phyloP scores from a whole-genome alignment of 1,140 invertebrate genomes.

The Xylocopa sonorina region DNA sequence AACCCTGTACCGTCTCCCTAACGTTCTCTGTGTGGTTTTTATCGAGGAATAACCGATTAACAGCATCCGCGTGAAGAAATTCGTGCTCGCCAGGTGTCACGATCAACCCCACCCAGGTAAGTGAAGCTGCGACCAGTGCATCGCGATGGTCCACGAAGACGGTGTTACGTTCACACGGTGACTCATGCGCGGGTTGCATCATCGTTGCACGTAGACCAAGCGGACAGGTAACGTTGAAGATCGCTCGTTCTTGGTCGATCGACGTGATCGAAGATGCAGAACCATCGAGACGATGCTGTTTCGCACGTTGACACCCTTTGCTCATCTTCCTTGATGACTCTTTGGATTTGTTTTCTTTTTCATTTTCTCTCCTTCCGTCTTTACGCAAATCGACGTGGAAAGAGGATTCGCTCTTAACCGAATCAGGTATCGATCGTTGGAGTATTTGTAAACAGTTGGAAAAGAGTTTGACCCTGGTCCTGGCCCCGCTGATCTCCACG shows the following conservation, averaged over 20 bases:
- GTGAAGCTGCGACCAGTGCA: conserved; percentile 18
- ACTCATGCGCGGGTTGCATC: conserved; percentile 23
- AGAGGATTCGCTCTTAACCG: not conserved
- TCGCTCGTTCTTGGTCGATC: not conserved
- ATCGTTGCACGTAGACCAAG: not conserved
- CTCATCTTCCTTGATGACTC: not conserved
- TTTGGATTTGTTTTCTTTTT: not conserved
- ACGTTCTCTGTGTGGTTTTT: conserved; percentile 35
- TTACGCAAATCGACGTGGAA: not conserved
- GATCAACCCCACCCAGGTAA: conserved; percentile 53
- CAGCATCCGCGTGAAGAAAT: conserved; percentile 51
- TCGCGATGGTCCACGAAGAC: not conserved
- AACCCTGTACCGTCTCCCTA: conserved; percentile 32
- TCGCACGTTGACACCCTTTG: conserved; percentile 21
- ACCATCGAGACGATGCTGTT: conserved; percentile 21
- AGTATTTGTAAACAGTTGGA: not conserved
- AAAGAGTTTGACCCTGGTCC: not conserved
- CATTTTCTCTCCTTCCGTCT: not conserved
- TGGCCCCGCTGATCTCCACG: not conserved
- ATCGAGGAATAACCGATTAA: conserved; percentile 59
- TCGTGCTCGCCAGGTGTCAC: conserved; percentile 6
- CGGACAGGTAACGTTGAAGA: conserved; percentile 21
- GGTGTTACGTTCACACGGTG: conserved; percentile 11
- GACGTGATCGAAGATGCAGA: conserved; percentile 6
- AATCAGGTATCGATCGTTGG: conserved; percentile 4